phyloP scores from a whole-genome alignment of 2,113 vertebrate genomes.

The Oplegnathus fasciatus region DNA sequence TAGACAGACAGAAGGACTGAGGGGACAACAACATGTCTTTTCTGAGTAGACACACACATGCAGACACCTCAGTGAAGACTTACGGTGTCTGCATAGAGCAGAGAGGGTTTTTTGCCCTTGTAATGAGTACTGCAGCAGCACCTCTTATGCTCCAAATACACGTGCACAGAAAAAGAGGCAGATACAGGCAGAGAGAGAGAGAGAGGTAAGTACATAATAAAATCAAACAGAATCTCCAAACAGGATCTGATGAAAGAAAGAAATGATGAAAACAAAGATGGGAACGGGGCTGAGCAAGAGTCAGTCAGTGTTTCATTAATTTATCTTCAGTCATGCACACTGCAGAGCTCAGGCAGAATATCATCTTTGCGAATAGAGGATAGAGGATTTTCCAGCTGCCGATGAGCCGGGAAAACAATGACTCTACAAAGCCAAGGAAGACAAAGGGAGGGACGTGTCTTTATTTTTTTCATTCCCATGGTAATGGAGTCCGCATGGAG shows the following conservation, averaged over 20 bases:
- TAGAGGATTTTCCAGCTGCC: constrained; percentile 24
- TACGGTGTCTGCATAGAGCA: constrained; percentile 22
- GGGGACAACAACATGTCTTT: constrained; percentile 9
- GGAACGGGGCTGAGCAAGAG: constrained; percentile 13
- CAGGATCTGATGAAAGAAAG: constrained; percentile 27
- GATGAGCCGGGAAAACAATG: constrained; percentile 34
- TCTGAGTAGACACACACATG: constrained; percentile 18
- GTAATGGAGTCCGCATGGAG: constrained; percentile 37
- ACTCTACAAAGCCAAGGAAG: constrained; percentile 26
- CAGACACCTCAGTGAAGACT: not conserved
- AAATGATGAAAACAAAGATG: constrained; percentile 35
- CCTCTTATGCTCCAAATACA: constrained; percentile 29
- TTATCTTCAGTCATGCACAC: constrained; percentile 11
- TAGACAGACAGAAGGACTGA: constrained; percentile 12
- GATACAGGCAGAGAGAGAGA: constrained; percentile 23
- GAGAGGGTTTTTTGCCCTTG: constrained; percentile 33
- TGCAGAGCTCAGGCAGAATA: constrained; percentile 27
- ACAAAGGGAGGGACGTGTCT: constrained; percentile 14
- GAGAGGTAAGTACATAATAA: constrained; percentile 43
- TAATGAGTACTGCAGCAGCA: constrained; percentile 49
- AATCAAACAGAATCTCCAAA: constrained; percentile 61
- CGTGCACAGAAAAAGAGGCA: not conserved
- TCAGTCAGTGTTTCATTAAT: constrained; percentile 48
- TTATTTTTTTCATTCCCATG: constrained; percentile 39
- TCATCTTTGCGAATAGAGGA: constrained; percentile 28